Percentiles rank a stretch among this genome's conserved stretches.
These are phyloP conservation scores for Panagrolaimus sp. DNA, from an alignment of 1,140 invertebrate species.

Conservation along the genomic window DNA sequence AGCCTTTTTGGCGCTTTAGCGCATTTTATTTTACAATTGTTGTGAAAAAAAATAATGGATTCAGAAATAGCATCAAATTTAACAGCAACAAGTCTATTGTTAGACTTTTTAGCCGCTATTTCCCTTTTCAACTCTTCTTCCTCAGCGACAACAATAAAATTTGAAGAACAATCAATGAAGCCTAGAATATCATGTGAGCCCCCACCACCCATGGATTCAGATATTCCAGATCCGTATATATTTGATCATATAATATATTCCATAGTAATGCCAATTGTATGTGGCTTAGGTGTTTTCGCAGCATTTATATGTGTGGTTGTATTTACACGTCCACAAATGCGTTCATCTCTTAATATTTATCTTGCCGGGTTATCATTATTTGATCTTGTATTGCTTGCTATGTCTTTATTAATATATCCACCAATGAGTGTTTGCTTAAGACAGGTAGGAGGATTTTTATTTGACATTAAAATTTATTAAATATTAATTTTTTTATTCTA, in stretches of 20 bases:
- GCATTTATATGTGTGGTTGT: constrained; percentile 47
- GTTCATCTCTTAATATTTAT: constrained; percentile 55
- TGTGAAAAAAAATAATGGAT: no score
- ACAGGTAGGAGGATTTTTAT: constrained; percentile 27
- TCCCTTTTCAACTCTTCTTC: background rate
- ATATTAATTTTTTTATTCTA: no score
- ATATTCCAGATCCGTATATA: background rate
- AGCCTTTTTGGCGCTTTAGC: no score
- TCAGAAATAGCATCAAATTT: no score
- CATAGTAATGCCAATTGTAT: background rate
- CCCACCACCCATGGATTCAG: background rate
- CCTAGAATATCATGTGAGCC: background rate
- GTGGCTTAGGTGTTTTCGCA: background rate
- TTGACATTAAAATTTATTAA: no score
- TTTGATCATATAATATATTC: constrained; percentile 1
- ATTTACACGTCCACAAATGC: constrained; percentile 51
- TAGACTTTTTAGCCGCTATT: background rate
- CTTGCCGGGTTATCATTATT: constrained; percentile 54
- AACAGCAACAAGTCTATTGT: background rate
- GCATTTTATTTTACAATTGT: no score
- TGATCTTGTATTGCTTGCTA: constrained; percentile 46
- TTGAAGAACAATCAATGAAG: background rate
- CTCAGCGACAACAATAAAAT: background rate
- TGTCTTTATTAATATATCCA: constrained; percentile 54
- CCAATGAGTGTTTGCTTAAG: constrained; percentile 50